Conservation (phyloP, 2,113 vertebrate genomes). For the Malurus melanocephalus region DNA sequence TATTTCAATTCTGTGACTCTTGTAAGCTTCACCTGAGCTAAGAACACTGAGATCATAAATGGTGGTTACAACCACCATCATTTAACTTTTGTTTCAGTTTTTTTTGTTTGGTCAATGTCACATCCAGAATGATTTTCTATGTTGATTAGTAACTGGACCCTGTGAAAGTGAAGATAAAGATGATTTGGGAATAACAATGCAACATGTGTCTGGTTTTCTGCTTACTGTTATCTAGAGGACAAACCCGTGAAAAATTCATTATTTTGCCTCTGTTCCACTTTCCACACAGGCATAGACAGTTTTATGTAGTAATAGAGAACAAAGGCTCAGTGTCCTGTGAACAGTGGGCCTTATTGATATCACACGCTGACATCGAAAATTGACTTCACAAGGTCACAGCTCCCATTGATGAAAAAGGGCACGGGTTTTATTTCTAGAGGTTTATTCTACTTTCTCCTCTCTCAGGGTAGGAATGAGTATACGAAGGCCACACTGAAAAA, state of each 20-base stretch:
- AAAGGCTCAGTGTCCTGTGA: background rate
- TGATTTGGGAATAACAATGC: background rate
- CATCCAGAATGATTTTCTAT: background rate
- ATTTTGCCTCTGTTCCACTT: background rate
- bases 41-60: background rate
- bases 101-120: background rate
- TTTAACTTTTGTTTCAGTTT: background rate
- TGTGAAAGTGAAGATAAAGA: background rate
- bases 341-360: background rate
- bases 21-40: background rate
- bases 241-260: background rate
- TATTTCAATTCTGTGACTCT: background rate
- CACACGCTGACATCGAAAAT: fast-evolving
- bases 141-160: background rate
- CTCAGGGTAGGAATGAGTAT: background rate
- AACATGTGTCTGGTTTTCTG: background rate
- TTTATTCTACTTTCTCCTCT: background rate
- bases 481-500: background rate
- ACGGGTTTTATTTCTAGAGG: background rate
- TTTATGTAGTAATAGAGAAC: background rate
- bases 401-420: background rate
- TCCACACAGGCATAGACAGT: background rate
- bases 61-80: background rate
- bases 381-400: background rate
- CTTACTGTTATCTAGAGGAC: background rate